These are phyloP conservation scores for Sesamia inferens DNA, from an alignment of 2,888 invertebrate species.

Conservation along the genomic window DNA sequence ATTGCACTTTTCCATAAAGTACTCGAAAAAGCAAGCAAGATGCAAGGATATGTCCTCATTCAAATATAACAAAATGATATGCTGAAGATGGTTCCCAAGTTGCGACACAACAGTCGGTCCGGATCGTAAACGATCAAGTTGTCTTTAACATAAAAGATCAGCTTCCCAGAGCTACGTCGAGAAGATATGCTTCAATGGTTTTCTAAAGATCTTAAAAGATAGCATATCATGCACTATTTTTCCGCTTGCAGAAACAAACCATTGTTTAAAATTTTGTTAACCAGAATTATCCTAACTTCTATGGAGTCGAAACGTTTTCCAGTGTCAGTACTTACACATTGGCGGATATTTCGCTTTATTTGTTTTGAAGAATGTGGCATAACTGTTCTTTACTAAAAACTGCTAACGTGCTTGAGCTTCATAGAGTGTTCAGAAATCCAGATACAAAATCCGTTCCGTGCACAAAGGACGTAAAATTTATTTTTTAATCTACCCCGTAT, in stretches of 20 bases:
- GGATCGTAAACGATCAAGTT: no score
- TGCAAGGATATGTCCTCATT: constrained; percentile 14
- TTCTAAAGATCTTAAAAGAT: no score
- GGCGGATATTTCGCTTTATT: constrained; percentile 2
- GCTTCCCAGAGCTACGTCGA: no score
- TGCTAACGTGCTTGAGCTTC: background rate
- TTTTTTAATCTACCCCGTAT: background rate
- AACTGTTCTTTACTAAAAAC: background rate
- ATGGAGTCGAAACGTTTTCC: constrained; percentile 15
- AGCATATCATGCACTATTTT: no score
- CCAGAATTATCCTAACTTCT: constrained; percentile 6
- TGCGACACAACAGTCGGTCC: no score
- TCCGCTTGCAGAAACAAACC: no score
- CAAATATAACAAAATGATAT: constrained; percentile 3
- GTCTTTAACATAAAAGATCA: no score
- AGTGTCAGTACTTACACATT: background rate
- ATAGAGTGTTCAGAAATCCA: background rate
- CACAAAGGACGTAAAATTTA: background rate
- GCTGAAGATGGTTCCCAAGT: no score
- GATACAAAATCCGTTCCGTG: background rate
- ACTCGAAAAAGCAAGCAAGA: constrained; percentile 10
- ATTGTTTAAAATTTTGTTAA: no score
- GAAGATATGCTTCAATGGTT: no score
- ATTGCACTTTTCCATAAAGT: constrained; percentile 17
- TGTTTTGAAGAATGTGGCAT: background rate